Percentiles rank a stretch among this genome's conserved stretches.
Evolutionary conservation across 2,797 vertebrate species (phyloP).

Genomic region (Phalloptychus januarius): DNA sequence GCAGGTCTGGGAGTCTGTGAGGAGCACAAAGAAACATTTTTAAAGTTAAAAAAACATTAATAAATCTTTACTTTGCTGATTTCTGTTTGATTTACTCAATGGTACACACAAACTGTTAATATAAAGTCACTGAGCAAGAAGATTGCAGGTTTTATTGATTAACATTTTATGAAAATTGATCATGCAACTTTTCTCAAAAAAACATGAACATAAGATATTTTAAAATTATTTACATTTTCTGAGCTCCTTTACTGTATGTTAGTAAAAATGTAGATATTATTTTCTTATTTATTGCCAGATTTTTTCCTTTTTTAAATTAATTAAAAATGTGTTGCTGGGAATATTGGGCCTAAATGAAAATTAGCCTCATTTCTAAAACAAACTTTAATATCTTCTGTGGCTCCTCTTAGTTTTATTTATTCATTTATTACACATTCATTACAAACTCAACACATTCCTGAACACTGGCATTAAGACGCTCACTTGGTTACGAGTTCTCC

Average conservation of each 20-base stretch:
- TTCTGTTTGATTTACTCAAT: background rate
- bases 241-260: background rate
- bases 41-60: background rate
- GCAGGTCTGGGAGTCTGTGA: slow-evolving; percentile 51
- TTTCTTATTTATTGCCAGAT: background rate
- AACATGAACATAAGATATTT: background rate
- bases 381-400: background rate
- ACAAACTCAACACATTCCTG: background rate
- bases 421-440: background rate
- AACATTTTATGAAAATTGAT: background rate
- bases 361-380: background rate
- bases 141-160: background rate
- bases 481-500: background rate
- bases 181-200: background rate
- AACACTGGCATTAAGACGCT: slow-evolving; percentile 2
- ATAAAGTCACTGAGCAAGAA: background rate
- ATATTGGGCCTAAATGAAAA: background rate
- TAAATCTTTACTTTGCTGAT: background rate
- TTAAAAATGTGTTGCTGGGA: background rate
- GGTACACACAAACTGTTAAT: background rate
- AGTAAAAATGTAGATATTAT: background rate
- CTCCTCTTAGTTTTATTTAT: background rate
- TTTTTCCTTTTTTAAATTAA: background rate
- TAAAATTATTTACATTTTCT: background rate
- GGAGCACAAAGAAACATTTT: background rate